A percentile compares a stretch with the other conserved stretches of the same genome.
Conservation (phyloP, 1,140 invertebrate species). For the Drosophila watanabei region DNA sequence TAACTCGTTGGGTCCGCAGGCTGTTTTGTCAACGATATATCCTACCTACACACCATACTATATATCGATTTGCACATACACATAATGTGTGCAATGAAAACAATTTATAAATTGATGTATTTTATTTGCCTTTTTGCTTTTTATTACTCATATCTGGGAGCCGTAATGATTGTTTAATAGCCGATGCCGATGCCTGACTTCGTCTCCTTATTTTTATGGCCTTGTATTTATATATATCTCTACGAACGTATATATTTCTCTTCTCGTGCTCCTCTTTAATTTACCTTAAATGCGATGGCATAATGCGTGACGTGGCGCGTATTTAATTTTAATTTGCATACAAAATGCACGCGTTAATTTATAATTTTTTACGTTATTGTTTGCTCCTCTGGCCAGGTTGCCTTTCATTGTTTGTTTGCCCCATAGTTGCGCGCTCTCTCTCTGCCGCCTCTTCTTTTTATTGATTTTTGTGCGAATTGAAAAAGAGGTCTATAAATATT, state of each 20-base stretch:
- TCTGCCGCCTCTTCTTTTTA: slow-evolving; percentile 17
- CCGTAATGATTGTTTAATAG: slow-evolving; percentile 77
- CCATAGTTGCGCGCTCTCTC: neutral
- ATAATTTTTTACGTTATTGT: slow-evolving; percentile 62
- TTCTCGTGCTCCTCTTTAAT: slow-evolving; percentile 16
- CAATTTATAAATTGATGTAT: slow-evolving; percentile 49
- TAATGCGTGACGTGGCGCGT: slow-evolving; percentile 67
- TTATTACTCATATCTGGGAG: slow-evolving; percentile 72
- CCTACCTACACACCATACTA: neutral
- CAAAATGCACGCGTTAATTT: slow-evolving; percentile 68
- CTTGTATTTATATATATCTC: slow-evolving; percentile 23
- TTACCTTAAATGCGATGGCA: slow-evolving; percentile 42
- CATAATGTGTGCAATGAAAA: slow-evolving; percentile 25
- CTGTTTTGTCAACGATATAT: slow-evolving; percentile 16
- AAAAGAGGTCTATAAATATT: slow-evolving; percentile 67
- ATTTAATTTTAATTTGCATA: slow-evolving; percentile 78
- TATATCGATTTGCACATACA: slow-evolving; percentile 11
- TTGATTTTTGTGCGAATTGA: slow-evolving; percentile 44
- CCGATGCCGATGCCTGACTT: slow-evolving; percentile 41
- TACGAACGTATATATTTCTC: slow-evolving; percentile 6
- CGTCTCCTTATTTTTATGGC: slow-evolving; percentile 50
- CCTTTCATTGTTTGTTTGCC: slow-evolving; percentile 1
- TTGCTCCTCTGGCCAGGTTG: slow-evolving; percentile 4
- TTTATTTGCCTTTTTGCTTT: slow-evolving; percentile 42
- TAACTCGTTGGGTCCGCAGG: slow-evolving; percentile 31